phyloP scores from a whole-genome alignment of 2,888 invertebrate species.

The Latrodectus elegans region DNA sequence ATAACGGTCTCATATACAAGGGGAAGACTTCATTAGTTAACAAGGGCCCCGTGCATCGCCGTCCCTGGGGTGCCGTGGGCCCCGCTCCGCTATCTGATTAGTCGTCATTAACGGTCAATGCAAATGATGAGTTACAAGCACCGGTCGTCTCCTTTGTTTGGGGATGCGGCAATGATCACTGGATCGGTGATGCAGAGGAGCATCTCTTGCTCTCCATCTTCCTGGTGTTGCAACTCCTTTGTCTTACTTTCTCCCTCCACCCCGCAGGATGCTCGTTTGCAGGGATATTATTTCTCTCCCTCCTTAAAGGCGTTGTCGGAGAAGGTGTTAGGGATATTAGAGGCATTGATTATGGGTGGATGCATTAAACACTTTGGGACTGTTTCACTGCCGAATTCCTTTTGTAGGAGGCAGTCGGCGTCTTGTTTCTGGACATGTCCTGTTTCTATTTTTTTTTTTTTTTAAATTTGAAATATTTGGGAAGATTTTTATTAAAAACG shows the following conservation, averaged over 20 bases:
- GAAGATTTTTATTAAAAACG: too few species aligned
- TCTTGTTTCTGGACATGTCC: too few species aligned
- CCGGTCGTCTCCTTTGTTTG: constrained; percentile 47
- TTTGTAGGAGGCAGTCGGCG: too few species aligned
- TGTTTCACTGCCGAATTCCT: too few species aligned
- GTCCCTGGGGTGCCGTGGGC: constrained; percentile 50
- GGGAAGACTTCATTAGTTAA: constrained; percentile 65
- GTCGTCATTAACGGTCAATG: constrained; percentile 69
- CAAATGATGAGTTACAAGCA: constrained; percentile 68
- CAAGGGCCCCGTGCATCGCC: constrained; percentile 34
- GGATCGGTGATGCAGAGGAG: constrained; percentile 54
- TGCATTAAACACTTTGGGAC: too few species aligned
- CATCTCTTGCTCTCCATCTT: constrained; percentile 36
- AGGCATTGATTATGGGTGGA: too few species aligned
- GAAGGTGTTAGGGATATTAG: background rate
- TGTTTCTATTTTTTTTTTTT: too few species aligned
- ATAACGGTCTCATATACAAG: constrained; percentile 35
- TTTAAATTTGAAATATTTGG: too few species aligned
- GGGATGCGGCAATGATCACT: constrained; percentile 18
- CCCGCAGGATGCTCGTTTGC: constrained; percentile 28
- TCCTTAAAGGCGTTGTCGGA: background rate
- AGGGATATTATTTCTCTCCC: constrained; percentile 20
- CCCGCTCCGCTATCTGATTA: constrained; percentile 62
- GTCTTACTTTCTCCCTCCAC: too few species aligned
- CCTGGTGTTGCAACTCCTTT: background rate